Base-by-base conservation (phyloP, 2,888 invertebrate species). In the Pocota personata region DNA sequence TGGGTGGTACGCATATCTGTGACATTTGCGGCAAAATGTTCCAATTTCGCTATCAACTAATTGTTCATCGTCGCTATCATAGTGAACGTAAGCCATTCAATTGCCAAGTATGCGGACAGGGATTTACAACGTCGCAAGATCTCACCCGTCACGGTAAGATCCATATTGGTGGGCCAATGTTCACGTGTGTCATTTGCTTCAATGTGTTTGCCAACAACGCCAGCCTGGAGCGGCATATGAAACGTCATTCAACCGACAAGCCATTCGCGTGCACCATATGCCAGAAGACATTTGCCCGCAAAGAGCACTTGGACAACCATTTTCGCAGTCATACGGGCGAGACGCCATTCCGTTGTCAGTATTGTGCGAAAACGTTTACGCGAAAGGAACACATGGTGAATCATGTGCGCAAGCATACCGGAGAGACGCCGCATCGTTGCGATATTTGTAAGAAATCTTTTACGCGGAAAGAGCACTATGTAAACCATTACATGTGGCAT, bases 21-120 rank as follows among this genome's bases (percentile, higher is more conserved):
- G 97, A 97, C 92, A 94, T 97, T 82, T 97, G 97, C 89, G 96
- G 96, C 66, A 97, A 97, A 93, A 95, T 96, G 93, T 97, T 97
- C 92, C 96, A 96, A 90, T 97, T 96, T 92, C 95, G 97, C 77
- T 97, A 97, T 92, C 97, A 97, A 91, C 94, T 97, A 79, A 97
- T 97, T 89, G 97, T 97, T 48, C 97, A 97, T 93, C 94, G 96
- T 90, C 95, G 97, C 89, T 97, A 97, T 92, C 97, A 97, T 90
- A 96, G 96, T 48, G 97, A 97, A 92, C 94, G 96, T 88, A 97
- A 97, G 91, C 97, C 97, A 50, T 97, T 96, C 90, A 96, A 96
- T 82, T 94, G 94, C 91, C 94, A 95, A 94, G 96, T 97, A 43
- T 97, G 97, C 90, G 97, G 97, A 30, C 96, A 96, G 89, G 96